A percentile compares a stretch with the other conserved stretches of the same genome.
Evolutionary conservation across 2,888 invertebrate species (phyloP).

Genomic region (Heliconius ismenius): DNA sequence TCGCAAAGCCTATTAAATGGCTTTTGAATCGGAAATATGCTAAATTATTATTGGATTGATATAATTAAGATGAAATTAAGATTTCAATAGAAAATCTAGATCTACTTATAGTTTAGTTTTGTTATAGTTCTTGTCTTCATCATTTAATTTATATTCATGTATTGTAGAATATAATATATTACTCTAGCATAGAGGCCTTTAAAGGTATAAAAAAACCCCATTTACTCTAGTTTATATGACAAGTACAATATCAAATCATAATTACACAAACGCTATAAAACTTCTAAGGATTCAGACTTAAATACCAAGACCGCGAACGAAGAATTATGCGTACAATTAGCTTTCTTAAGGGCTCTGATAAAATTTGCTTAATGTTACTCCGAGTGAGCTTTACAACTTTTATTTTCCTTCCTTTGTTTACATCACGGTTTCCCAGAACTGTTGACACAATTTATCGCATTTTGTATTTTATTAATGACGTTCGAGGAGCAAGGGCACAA

Average conservation of each 20-base stretch:
- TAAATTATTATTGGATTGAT: conserved; percentile 10
- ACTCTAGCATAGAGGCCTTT: no score
- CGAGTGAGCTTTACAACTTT: conserved; percentile 2
- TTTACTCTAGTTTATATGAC: not conserved
- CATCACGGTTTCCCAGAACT: not conserved
- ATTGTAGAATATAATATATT: no score
- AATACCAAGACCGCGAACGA: conserved; percentile 7
- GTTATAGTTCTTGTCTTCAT: not conserved
- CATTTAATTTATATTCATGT: no score
- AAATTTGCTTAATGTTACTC: conserved; percentile 16
- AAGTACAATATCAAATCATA: not conserved
- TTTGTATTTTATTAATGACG: conserved; percentile 13
- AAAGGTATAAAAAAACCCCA: not conserved
- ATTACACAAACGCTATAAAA: conserved; percentile 4
- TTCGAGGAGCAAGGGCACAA: not conserved
- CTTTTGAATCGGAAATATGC: conserved; percentile 18
- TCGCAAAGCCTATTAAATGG: conserved; percentile 15
- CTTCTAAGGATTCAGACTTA: not conserved
- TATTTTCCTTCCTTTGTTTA: conserved; percentile 13
- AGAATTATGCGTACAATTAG: conserved; percentile 10
- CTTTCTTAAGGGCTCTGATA: conserved; percentile 6
- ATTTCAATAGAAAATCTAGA: not conserved
- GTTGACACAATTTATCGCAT: conserved; percentile 13
- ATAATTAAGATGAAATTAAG: conserved; percentile 3
- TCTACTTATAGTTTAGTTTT: not conserved